Base-by-base conservation (phyloP, 2,113 vertebrate species). In the Nothobranchius furzeri region DNA sequence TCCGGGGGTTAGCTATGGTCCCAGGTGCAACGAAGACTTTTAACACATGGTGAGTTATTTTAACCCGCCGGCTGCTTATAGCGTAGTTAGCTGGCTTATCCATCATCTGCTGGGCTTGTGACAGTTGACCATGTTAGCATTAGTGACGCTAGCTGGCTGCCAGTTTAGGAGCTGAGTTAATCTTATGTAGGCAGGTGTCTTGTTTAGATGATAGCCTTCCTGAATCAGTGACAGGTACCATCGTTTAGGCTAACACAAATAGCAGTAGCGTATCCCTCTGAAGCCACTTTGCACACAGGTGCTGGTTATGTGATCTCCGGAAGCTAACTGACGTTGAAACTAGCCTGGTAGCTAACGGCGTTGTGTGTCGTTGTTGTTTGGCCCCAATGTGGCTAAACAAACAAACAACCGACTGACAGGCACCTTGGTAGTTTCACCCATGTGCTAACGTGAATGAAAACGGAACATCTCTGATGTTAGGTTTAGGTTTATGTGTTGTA, bases 81-180 rank as follows among this genome's bases (percentile, higher is more conserved):
- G 85, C 88, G 70, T 54, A 43, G 77, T 35, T 79, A 86, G 78
- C 79, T 75, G 50, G 80, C 82, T 85, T 84, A 86, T 86, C 78
- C 79, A 85, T 87, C 84, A 88, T 77, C 87, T 87, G 64, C 74
- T 48, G 56, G 75, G 62, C 74, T 53, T 69, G 54, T 89, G 89
- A 90, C 89, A 91, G 88, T 85, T 90, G 85, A 87, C 59, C 81
- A 87, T 3, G 50, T 51, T 87, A 88, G 77, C 73, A 51, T 79
- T 85, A 83, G 86, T 79, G 10, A 13, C 17, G 64, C 40, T 84
- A 88, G 79, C 83, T 52, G 60, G 43, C 54, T 74, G 40, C 40
- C 73, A 70, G 62, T 20, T 63, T 50, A 24, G 12, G 43, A 59
- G 63, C 25, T 58, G 50, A 53, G 45, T 64, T 79, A 47, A 83